Conservation (phyloP, 2,888 invertebrate species). For the Cosmia pyralina region DNA sequence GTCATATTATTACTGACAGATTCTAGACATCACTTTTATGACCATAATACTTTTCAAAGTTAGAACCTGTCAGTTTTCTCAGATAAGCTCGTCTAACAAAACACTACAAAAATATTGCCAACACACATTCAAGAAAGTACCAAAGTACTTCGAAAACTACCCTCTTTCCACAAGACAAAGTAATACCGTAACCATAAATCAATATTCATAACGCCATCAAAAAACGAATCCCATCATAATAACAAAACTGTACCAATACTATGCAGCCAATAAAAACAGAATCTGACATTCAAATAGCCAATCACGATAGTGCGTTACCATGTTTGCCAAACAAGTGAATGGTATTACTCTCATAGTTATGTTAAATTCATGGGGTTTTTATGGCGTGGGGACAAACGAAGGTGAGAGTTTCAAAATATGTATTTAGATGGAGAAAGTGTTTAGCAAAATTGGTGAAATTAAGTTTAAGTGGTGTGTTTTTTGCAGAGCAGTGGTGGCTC, state of each 20-base stretch:
- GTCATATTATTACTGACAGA: background rate
- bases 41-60: too few species aligned
- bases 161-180: conserved; percentile 8
- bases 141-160: background rate
- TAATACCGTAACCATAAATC: conserved; percentile 11
- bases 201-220: conserved; percentile 42
- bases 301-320: conserved; percentile 45
- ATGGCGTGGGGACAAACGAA: conserved; percentile 26
- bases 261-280: conserved; percentile 48
- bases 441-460: conserved; percentile 2
- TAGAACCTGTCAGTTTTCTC: background rate
- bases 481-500: too few species aligned
- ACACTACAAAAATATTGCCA: background rate
- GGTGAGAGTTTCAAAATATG: conserved; percentile 47
- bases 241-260: conserved; percentile 34
- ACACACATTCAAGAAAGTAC: background rate
- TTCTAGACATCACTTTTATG: background rate
- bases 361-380: conserved; percentile 46
- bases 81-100: background rate
- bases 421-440: conserved; percentile 29
- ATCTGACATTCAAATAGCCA: conserved; percentile 42
- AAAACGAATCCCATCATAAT: conserved; percentile 32
- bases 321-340: conserved; percentile 32
- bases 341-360: conserved; percentile 17
- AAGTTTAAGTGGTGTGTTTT: background rate